Percentiles rank a stretch among this genome's conserved stretches.
phyloP scores from a whole-genome alignment of 23 tunicate species.

The Botrylloides violaceus region DNA sequence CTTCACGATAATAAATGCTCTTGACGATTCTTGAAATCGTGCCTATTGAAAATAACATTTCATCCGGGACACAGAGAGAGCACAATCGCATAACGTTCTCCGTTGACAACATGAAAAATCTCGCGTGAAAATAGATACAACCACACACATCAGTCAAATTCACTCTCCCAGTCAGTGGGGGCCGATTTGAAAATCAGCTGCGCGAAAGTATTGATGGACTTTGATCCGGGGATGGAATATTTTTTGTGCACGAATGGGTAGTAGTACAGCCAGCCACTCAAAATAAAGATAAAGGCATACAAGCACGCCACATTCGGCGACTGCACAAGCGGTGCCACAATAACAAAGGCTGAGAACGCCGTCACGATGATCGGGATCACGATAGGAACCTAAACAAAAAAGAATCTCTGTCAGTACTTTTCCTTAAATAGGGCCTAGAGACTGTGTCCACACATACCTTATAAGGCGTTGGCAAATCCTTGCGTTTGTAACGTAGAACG shows the following conservation, averaged over 20 bases:
- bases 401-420: too few relatives aligned
- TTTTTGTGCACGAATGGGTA: constrained; percentile 40
- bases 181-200: constrained; percentile 46
- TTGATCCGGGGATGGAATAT: constrained; percentile 36
- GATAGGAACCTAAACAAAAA: constrained; percentile 64
- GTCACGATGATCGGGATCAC: constrained; percentile 47
- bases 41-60: too few relatives aligned
- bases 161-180: constrained; percentile 51
- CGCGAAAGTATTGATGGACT: constrained; percentile 19
- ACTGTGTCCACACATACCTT: too few relatives aligned
- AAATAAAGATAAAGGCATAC: constrained; percentile 44
- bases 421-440: too few relatives aligned
- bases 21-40: too few relatives aligned
- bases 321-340: constrained; percentile 66
- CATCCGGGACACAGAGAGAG: too few relatives aligned
- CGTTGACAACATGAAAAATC: too few relatives aligned
- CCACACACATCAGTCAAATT: not conserved
- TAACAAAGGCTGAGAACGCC: constrained; percentile 33
- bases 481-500: constrained; percentile 15
- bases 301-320: constrained; percentile 44
- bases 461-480: constrained; percentile 16
- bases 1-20: too few relatives aligned
- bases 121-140: too few relatives aligned
- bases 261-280: constrained; percentile 42
- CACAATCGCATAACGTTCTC: too few relatives aligned